Conservation (phyloP, 2,113 vertebrate genomes). For the Caretta caretta region DNA sequence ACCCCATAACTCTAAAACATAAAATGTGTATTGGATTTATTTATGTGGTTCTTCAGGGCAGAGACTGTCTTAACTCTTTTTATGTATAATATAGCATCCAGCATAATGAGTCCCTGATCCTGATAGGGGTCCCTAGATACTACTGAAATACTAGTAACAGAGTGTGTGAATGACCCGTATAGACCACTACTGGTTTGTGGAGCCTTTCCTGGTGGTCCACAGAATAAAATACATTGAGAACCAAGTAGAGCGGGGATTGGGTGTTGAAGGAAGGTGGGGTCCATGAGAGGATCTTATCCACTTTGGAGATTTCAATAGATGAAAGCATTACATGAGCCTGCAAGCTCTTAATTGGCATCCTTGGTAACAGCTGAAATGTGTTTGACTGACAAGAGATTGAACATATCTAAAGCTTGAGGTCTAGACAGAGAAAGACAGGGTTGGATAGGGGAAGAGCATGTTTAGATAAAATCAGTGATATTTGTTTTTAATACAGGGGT, state of each 20-base stretch:
- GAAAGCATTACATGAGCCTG: not conserved
- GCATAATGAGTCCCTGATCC: not conserved
- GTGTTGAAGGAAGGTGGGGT: not conserved
- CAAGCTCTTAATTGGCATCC: not conserved
- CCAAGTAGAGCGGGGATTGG: not conserved
- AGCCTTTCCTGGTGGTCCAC: not conserved
- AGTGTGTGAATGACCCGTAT: not conserved
- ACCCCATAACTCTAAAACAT: not conserved
- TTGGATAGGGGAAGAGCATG: not conserved
- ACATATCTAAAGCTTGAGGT: not conserved
- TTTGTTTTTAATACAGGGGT: not conserved
- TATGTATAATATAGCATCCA: fast-evolving
- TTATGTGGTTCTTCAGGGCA: not conserved
- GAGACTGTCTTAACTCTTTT: not conserved
- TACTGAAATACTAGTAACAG: not conserved
- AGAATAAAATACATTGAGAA: not conserved
- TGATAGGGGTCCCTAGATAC: not conserved
- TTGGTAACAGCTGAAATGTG: not conserved
- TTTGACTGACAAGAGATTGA: not conserved
- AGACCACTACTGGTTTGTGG: not conserved
- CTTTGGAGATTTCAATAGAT: not conserved
- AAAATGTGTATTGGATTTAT: not conserved
- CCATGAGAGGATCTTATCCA: not conserved
- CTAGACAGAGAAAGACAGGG: not conserved
- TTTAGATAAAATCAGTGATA: not conserved